These are phyloP conservation scores for Iphiclides podalirius DNA, from an alignment of 2,888 invertebrate genomes.

Conservation along the genomic window DNA sequence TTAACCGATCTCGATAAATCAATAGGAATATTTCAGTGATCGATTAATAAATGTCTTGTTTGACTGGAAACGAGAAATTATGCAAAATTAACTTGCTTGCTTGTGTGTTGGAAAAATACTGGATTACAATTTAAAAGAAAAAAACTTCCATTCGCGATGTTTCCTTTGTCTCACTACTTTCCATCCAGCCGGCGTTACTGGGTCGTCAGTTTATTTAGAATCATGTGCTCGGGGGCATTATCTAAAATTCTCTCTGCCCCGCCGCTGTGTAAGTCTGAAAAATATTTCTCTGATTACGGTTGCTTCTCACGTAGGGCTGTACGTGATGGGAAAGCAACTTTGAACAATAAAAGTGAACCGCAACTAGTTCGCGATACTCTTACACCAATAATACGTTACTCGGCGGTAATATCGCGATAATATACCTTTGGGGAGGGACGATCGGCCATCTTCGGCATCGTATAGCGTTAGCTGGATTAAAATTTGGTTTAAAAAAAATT, in stretches of 20 bases:
- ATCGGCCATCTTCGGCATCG: too few relatives aligned
- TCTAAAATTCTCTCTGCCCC: constrained; percentile 11
- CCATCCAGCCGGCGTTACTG: constrained; percentile 1
- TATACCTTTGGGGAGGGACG: too few relatives aligned
- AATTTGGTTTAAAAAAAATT: too few relatives aligned
- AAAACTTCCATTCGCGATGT: constrained; percentile 1
- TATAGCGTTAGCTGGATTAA: too few relatives aligned
- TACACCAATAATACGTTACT: too few relatives aligned
- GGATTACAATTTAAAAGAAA: background rate
- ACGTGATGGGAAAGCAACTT: constrained; percentile 14
- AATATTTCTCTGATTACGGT: constrained; percentile 7
- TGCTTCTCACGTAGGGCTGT: constrained; percentile 10
- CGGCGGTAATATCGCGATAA: too few relatives aligned
- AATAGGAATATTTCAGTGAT: too few relatives aligned
- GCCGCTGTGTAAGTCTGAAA: constrained; percentile 6
- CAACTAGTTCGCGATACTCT: background rate
- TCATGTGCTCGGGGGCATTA: constrained; percentile 5
- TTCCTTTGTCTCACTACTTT: background rate
- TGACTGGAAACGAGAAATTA: too few relatives aligned
- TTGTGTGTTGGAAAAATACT: background rate
- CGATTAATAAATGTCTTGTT: too few relatives aligned
- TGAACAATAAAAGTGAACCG: constrained; percentile 8
- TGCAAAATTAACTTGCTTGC: too few relatives aligned
- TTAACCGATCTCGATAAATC: too few relatives aligned
- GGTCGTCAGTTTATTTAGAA: constrained; percentile 10